Percentiles rank a stretch among this genome's conserved stretches.
Evolutionary conservation across 2,113 vertebrate species (phyloP).

Genomic region (Saimiri boliviensis): DNA sequence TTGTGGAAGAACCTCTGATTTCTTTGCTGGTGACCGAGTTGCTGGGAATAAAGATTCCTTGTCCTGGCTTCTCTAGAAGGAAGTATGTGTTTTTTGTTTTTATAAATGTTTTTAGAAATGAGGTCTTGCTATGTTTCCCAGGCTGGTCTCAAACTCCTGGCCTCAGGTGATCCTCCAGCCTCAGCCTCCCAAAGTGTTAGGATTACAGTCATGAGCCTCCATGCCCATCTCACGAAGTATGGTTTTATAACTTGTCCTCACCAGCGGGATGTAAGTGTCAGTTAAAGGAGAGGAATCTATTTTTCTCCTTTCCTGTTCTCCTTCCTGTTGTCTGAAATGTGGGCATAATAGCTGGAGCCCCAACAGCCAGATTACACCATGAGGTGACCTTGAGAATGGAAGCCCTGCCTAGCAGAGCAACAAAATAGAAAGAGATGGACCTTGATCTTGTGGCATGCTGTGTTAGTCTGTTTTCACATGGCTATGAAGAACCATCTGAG

Average conservation of each 20-base stretch:
- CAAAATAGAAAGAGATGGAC: background rate
- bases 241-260: background rate
- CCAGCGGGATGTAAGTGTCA: background rate
- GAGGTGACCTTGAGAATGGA: background rate
- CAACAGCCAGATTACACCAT: background rate
- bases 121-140: too few species aligned
- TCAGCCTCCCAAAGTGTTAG: too few species aligned
- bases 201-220: too few species aligned
- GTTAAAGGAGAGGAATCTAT: background rate
- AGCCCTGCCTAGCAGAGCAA: background rate
- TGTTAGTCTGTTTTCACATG: too few species aligned
- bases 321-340: background rate
- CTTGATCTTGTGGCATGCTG: background rate
- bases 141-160: background rate
- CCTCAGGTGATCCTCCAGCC: background rate
- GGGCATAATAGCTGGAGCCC: background rate
- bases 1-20: background rate
- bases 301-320: background rate
- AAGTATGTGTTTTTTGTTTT: too few species aligned
- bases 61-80: background rate
- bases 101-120: too few species aligned
- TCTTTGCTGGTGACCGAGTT: accelerated
- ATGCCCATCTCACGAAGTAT: background rate
- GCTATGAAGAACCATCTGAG: too few species aligned
- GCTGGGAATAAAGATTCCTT: background rate